These are phyloP conservation scores for Sebastes aleutianus DNA, from an alignment of 2,797 vertebrate genomes.

Conservation along the genomic window DNA sequence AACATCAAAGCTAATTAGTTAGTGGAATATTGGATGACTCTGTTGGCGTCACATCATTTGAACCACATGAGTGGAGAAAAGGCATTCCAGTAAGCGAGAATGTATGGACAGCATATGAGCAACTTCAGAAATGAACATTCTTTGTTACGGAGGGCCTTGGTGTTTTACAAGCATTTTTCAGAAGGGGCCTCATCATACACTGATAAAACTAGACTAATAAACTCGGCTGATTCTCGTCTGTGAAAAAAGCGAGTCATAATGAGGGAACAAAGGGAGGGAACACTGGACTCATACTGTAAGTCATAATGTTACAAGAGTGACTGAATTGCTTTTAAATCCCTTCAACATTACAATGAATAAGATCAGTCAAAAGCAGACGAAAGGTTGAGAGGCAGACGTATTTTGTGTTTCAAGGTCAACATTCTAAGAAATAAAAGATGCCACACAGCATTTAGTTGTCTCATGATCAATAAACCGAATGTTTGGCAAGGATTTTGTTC, in stretches of 20 bases:
- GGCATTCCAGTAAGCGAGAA: conserved; percentile 67
- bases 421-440: conserved; percentile 1
- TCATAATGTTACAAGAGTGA: background rate
- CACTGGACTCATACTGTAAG: conserved; percentile 9
- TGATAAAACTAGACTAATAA: conserved; percentile 71
- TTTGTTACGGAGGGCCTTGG: conserved; percentile 53
- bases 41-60: conserved; percentile 57
- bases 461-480: conserved; percentile 12
- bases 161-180: conserved; percentile 78
- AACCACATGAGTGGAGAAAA: conserved; percentile 65
- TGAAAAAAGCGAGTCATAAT: conserved; percentile 48
- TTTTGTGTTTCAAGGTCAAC: conserved; percentile 1
- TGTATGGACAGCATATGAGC: conserved; percentile 78
- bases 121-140: conserved; percentile 62
- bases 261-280: conserved; percentile 36
- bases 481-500: background rate
- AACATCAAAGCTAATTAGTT: conserved; percentile 72
- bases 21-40: conserved; percentile 60
- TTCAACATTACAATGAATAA: background rate
- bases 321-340: background rate
- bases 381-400: background rate
- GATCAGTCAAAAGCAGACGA: background rate
- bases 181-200: conserved; percentile 70
- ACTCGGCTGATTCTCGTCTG: conserved; percentile 61
- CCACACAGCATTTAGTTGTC: conserved; percentile 4